Percentiles rank a stretch among this genome's conserved stretches.
These are phyloP conservation scores for Zapus hudsonius DNA, from an alignment of 2,113 vertebrate species.

Conservation along the genomic window DNA sequence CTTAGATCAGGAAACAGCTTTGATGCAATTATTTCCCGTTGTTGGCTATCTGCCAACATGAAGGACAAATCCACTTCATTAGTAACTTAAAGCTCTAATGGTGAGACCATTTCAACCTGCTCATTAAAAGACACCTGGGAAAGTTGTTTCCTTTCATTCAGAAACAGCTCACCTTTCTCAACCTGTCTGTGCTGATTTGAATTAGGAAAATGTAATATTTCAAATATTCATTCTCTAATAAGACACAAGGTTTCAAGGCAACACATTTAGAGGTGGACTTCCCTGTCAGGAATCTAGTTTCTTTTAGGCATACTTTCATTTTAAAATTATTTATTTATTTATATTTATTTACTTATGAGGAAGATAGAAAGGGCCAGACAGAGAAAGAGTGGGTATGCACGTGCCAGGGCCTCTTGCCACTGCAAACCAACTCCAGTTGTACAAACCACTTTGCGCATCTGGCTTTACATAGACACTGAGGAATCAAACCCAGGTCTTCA, in stretches of 20 bases:
- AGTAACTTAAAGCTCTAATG: constrained; percentile 9
- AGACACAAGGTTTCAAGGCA: background rate
- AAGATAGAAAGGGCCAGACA: too few relatives aligned
- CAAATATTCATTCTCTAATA: background rate
- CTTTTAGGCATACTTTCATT: too few relatives aligned
- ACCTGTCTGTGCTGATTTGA: background rate
- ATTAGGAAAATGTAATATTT: background rate
- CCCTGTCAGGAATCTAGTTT: background rate
- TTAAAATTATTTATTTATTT: too few relatives aligned
- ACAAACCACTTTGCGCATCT: too few relatives aligned
- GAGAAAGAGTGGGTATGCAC: too few relatives aligned
- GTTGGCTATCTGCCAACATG: constrained; percentile 4
- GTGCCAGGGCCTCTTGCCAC: too few relatives aligned
- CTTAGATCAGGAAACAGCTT: constrained; percentile 58
- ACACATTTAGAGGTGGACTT: background rate
- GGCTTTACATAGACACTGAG: too few relatives aligned
- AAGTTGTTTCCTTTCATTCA: background rate
- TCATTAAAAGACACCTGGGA: background rate
- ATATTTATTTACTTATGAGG: too few relatives aligned
- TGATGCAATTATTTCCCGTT: constrained; percentile 76
- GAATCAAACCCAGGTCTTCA: too few relatives aligned
- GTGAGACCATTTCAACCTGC: background rate
- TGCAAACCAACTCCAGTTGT: too few relatives aligned
- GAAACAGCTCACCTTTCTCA: constrained; percentile 26
- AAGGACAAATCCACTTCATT: constrained; percentile 52